Percentiles rank a stretch among this genome's conserved stretches.
Evolutionary conservation across 2,888 invertebrate species (phyloP).

Genomic region (Limnephilus auricula): DNA sequence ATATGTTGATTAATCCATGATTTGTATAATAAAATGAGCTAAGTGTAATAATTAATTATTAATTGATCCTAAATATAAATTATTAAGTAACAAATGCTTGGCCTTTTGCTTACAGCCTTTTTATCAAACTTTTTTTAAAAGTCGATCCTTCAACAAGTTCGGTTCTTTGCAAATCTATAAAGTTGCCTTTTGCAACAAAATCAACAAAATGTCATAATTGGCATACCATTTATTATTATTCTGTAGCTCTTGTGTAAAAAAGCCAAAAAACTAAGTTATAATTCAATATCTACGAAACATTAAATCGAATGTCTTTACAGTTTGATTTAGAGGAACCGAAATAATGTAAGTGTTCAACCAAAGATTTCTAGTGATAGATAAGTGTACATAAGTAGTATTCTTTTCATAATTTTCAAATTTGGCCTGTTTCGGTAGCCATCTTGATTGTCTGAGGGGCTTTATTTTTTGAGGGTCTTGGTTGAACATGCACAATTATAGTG

Average conservation of each 20-base stretch:
- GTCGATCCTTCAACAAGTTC: neutral
- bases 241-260: neutral
- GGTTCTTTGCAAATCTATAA: neutral
- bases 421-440: neutral
- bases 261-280: neutral
- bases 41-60: neutral
- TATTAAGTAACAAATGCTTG: conserved; percentile 18
- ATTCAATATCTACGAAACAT: neutral
- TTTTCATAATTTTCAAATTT: neutral
- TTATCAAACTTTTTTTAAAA: neutral
- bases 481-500: neutral
- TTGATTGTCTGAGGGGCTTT: neutral
- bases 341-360: neutral
- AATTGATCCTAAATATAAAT: conserved; percentile 2
- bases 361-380: neutral
- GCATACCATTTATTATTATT: conserved; percentile 3
- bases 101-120: neutral
- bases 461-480: neutral
- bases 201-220: neutral
- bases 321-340: neutral
- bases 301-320: neutral
- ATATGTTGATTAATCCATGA: conserved; percentile 35
- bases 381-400: too few relatives aligned
- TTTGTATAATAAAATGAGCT: conserved; percentile 12
- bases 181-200: neutral